These are phyloP conservation scores for Mola mola DNA, from an alignment of 2,113 vertebrate genomes.

Conservation along the genomic window DNA sequence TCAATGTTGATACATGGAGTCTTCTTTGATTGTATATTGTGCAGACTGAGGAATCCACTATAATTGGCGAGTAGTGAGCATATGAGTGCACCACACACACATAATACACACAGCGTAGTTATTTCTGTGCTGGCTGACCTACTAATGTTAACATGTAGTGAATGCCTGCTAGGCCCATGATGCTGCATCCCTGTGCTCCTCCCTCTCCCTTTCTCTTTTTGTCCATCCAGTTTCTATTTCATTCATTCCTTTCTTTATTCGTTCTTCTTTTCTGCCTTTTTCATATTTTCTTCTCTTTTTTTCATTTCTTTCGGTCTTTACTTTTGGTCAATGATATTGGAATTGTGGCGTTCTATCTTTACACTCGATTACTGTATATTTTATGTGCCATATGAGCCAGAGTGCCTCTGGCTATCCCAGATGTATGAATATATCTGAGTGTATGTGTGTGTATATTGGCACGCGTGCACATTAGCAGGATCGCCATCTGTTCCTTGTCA, in stretches of 20 bases:
- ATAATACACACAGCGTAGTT: constrained; percentile 61
- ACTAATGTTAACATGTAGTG: constrained; percentile 78
- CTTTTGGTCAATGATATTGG: constrained; percentile 7
- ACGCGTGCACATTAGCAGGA: constrained; percentile 31
- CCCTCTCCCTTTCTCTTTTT: constrained; percentile 7
- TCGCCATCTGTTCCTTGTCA: constrained; percentile 65
- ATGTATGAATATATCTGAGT: constrained; percentile 30
- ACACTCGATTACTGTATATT: constrained; percentile 1
- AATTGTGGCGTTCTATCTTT: constrained; percentile 17
- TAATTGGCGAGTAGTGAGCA: constrained; percentile 35
- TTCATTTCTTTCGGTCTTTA: background rate
- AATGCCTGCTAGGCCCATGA: constrained; percentile 76
- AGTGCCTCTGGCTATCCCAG: constrained; percentile 43
- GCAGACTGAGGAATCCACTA: constrained; percentile 25
- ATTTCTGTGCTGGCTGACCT: constrained; percentile 79
- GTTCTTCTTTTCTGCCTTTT: background rate
- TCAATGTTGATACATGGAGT: constrained; percentile 46
- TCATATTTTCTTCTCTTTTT: background rate
- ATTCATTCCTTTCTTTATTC: constrained; percentile 1
- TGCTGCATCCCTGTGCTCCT: constrained; percentile 50
- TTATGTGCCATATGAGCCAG: constrained; percentile 34
- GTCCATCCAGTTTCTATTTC: background rate
- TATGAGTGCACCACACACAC: constrained; percentile 50
- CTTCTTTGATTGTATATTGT: constrained; percentile 36
- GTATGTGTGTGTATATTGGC: constrained; percentile 13